Conservation (phyloP, 2,113 vertebrate species). For the Cyphomyrus plagiostoma region DNA sequence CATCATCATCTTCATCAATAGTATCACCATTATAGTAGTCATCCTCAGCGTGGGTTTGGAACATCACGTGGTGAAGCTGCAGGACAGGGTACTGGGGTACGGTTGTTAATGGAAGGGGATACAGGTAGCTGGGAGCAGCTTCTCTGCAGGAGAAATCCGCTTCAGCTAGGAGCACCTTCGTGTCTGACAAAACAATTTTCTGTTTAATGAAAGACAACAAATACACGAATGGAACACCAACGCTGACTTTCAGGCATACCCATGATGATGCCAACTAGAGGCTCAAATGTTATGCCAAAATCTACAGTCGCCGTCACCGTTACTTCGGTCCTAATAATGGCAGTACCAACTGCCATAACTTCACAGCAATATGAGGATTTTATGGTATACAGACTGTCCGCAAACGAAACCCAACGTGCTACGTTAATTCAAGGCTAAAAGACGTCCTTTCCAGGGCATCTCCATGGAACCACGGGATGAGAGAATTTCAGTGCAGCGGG, state of each 20-base stretch:
- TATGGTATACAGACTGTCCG: not conserved
- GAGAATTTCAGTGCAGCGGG: not conserved
- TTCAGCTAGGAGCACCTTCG: not conserved
- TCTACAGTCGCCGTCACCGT: not conserved
- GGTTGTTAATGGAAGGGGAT: not conserved
- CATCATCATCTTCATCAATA: conserved; percentile 6
- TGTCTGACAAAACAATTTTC: not conserved
- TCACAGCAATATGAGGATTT: not conserved
- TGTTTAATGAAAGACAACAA: not conserved
- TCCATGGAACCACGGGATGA: not conserved
- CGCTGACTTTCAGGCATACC: not conserved
- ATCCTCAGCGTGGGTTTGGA: not conserved
- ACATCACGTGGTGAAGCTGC: conserved; percentile 6
- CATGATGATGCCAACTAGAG: not conserved
- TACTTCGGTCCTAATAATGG: not conserved
- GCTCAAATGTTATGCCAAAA: not conserved
- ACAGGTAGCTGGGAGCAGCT: not conserved
- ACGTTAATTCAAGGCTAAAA: not conserved
- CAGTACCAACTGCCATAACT: not conserved
- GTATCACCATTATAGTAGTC: not conserved
- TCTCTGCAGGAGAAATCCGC: not conserved
- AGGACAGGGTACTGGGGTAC: not conserved
- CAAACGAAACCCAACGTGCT: not conserved
- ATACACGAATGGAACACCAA: not conserved
- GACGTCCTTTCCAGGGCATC: not conserved